Percentiles rank a stretch among this genome's conserved stretches.
phyloP scores from a whole-genome alignment of 2,888 invertebrate genomes.

The Formica aserva region DNA sequence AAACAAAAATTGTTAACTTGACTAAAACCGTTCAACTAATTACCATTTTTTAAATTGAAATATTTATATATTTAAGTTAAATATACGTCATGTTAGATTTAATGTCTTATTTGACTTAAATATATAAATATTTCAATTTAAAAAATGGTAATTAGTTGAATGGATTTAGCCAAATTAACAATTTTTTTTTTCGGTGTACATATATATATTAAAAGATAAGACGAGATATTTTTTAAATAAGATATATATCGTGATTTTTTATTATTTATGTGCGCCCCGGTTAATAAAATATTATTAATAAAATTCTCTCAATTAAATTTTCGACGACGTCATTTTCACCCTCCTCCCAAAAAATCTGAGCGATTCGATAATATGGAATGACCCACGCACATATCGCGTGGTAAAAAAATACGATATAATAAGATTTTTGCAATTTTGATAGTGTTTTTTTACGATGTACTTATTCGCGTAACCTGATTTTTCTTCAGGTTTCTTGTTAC shows the following conservation, averaged over 20 bases:
- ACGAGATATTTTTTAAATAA: not conserved
- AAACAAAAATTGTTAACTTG: too few species aligned
- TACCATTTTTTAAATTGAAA: too few species aligned
- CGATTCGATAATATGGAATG: not conserved
- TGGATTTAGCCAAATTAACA: too few species aligned
- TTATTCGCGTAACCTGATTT: slow-evolving; percentile 32
- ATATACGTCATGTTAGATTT: too few species aligned
- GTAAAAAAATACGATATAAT: not conserved
- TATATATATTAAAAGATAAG: not conserved
- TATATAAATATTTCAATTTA: too few species aligned
- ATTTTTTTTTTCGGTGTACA: too few species aligned
- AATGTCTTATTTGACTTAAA: too few species aligned
- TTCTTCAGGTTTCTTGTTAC: slow-evolving; percentile 20
- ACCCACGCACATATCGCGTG: not conserved
- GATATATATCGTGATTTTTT: not conserved
- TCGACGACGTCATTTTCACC: not conserved
- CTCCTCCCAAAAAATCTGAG: too few species aligned
- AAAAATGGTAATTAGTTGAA: too few species aligned
- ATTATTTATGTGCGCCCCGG: not conserved
- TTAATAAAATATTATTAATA: not conserved
- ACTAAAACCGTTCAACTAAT: too few species aligned
- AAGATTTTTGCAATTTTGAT: slow-evolving; percentile 25
- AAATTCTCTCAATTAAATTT: not conserved
- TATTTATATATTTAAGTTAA: too few species aligned
- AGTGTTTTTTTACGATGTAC: slow-evolving; percentile 44